Evolutionary conservation across 2,888 invertebrate species (phyloP), one percentile per base, ranked within the genome.

Genomic region (Erebia palarica): DNA sequence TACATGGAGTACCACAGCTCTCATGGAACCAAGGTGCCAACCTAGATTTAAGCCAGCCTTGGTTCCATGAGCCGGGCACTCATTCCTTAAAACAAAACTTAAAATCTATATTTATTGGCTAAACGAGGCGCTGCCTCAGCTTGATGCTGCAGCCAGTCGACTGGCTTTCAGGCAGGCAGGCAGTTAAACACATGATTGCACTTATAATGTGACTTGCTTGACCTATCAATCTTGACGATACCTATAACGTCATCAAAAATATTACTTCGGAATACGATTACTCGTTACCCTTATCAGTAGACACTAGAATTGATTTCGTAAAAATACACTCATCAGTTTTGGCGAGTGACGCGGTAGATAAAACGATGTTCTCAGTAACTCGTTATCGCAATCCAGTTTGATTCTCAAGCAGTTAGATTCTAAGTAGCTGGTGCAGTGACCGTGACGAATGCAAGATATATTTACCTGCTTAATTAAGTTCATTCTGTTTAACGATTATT

Each of bases 361-460:
- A 51, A 47, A 18, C 5, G 11, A 9, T 49, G 21, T 63, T 63
- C 63, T 47, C 21, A 49, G 63, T 63, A 18, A 55, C 18, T 4
- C 3, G 53, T 53, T 53, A 61, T 47, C 60, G 44, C 16, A 18
- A 61, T 16, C 47, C 18, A 21, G 21, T 63, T 63, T 21, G 14
- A 49, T 21, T 14, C 7, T 63, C 8, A 14, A 21, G 14, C 18
- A 55, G 10, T 55, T 18, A 18, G 47, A 63, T 14, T 61, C 14
- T 63, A 18, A 18, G 13, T 63, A 47, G 49, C 14, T 21, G 21
- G 14, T 63, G 49, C 18, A 63, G 47, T 61, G 47, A 44, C 61
- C 61, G 47, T 61, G 47, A 61, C 61, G 63, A 63, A 13, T 61
- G 18, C 63, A 21, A 47, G 47, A 47, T 14, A 21, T 49, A 49